These are phyloP conservation scores for Coelopa pilipes DNA, from an alignment of 2,888 invertebrate genomes.

Conservation along the genomic window DNA sequence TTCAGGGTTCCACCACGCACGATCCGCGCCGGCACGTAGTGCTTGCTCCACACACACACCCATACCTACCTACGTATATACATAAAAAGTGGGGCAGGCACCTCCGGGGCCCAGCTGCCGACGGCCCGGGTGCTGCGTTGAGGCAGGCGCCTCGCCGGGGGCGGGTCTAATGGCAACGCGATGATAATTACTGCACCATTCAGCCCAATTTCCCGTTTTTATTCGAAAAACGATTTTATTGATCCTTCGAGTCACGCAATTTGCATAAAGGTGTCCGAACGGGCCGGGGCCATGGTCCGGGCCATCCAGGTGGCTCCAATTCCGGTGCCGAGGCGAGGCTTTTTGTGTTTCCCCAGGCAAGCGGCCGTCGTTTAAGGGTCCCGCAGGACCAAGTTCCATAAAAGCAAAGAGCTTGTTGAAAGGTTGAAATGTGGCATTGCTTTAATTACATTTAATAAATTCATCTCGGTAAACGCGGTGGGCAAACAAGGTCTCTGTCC, in stretches of 20 bases:
- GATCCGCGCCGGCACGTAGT: background rate
- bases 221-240: constrained; percentile 54
- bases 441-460: constrained; percentile 6
- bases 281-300: background rate
- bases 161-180: too few species aligned
- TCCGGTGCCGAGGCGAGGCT: too few species aligned
- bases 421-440: background rate
- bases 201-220: constrained; percentile 56
- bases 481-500: background rate
- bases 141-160: too few species aligned
- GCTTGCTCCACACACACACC: background rate
- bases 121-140: too few species aligned
- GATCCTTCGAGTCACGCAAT: constrained; percentile 59
- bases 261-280: constrained; percentile 3
- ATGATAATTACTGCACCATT: constrained; percentile 48
- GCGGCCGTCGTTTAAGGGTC: too few species aligned
- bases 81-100: too few species aligned
- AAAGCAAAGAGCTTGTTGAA: background rate
- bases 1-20: background rate
- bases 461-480: background rate
- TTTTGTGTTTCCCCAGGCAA: too few species aligned
- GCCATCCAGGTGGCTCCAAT: too few species aligned
- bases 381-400: background rate
- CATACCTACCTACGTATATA: background rate
- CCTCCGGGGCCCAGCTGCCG: too few species aligned